Evolutionary conservation across 2,888 invertebrate genomes (phyloP).

Genomic region (Gymnosoma rotundatum): DNA sequence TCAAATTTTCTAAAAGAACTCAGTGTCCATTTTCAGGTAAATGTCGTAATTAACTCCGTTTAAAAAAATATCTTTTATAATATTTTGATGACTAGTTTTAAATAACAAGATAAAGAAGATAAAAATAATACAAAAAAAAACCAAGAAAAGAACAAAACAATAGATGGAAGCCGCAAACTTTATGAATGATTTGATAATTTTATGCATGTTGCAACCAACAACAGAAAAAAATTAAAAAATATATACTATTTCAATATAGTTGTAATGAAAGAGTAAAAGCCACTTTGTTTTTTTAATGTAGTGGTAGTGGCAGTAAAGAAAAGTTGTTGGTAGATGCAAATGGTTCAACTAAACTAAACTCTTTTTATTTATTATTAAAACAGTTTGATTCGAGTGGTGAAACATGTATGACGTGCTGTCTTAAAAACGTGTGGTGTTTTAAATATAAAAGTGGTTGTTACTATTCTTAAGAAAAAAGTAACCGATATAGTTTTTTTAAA

Average conservation of each 20-base stretch:
- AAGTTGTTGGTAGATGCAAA: conserved; percentile 46
- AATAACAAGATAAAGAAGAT: neutral
- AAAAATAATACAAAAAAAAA: neutral
- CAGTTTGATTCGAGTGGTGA: conserved; percentile 63
- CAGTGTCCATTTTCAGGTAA: no score
- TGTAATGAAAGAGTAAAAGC: conserved; percentile 24
- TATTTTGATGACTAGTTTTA: neutral
- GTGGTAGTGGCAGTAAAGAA: conserved; percentile 32
- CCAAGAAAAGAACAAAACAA: conserved; percentile 23
- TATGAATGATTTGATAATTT: conserved; percentile 58
- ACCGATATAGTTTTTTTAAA: conserved; percentile 15
- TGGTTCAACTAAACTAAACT: conserved; percentile 49
- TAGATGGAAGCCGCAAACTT: conserved; percentile 39
- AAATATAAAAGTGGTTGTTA: conserved; percentile 18
- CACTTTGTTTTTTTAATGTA: conserved; percentile 14
- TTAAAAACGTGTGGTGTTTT: conserved; percentile 31
- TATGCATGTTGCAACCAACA: conserved; percentile 67
- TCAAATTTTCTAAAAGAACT: no score
- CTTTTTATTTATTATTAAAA: conserved; percentile 50
- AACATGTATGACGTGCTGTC: conserved; percentile 55
- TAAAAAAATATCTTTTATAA: no score
- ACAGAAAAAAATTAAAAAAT: conserved; percentile 24
- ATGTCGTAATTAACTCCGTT: no score
- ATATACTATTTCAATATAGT: conserved; percentile 31
- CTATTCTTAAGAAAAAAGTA: conserved; percentile 18